Evolutionary conservation across 2,113 vertebrate species (phyloP).

Genomic region (Cheilinus undulatus): DNA sequence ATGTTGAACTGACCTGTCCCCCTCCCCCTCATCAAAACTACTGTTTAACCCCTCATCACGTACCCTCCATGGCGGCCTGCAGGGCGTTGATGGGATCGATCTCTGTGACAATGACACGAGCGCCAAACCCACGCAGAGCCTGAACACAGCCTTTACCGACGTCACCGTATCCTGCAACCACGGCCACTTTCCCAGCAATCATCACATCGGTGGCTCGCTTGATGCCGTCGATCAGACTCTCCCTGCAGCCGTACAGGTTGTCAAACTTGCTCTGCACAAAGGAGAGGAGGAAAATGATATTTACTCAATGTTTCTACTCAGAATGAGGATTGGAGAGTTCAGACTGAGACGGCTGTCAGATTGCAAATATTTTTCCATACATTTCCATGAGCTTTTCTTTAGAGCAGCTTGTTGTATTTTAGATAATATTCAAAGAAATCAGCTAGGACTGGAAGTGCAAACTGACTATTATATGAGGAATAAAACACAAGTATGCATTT

Average conservation of each 20-base stretch:
- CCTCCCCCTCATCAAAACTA: too few species aligned
- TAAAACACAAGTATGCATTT: too few species aligned
- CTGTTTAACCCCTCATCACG: not conserved
- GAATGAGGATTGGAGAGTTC: not conserved
- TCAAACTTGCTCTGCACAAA: constrained; percentile 94
- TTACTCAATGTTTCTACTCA: too few species aligned
- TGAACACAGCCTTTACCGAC: constrained; percentile 98
- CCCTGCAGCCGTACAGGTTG: constrained; percentile 98
- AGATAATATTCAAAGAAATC: too few species aligned
- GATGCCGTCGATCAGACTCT: constrained; percentile 98
- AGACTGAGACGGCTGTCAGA: too few species aligned
- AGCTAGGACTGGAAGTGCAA: too few species aligned
- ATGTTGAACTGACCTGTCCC: too few species aligned
- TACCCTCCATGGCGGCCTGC: constrained; percentile 98
- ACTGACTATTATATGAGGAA: not conserved
- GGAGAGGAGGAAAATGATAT: not conserved
- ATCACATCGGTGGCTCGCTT: constrained; percentile 98
- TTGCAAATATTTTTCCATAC: not conserved
- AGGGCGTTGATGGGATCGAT: constrained; percentile 97
- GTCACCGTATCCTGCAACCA: constrained; percentile 96
- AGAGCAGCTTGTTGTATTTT: too few species aligned
- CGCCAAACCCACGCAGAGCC: constrained; percentile 92
- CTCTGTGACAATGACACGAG: constrained; percentile 96
- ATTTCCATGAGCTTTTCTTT: not conserved
- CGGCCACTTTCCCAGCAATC: constrained; percentile 97